Evolutionary conservation across 2,113 vertebrate species (phyloP), one percentile per base, ranked within the genome.

Genomic region (Marcusenius ussheri): DNA sequence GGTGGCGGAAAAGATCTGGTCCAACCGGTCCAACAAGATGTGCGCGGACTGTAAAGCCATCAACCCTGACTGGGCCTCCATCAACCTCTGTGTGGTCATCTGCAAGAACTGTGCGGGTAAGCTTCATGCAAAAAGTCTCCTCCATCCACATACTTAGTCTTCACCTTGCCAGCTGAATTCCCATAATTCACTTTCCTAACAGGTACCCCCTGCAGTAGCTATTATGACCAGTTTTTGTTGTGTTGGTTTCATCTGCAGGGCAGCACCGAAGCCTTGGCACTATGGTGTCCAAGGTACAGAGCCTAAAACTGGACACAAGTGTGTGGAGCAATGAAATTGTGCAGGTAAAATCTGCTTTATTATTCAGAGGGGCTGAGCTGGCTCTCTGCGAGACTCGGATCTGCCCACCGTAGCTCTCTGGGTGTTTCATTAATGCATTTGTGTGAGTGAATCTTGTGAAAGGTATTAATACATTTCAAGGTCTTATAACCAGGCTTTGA

Each of bases 1-100:
- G 94, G 98, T 99, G 92, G 98, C 97, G 0, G 98, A 99, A 94
- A 99, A 99, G 95, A 98, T 99, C 95, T 99, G 98, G 98, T 99
- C 98, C 91, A 99, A 99, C 95, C 96, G 97, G 89, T 97, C 97
- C 88, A 99, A 99, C 94, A 96, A 96, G 91, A 93, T 92, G 19
- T 99, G 98, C 31, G 98, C 98, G 0, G 98, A 99, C 94, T 99
- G 98, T 90, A 95, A 96, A 91, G 96, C 98, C 89, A 95, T 92
- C 51, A 98, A 95, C 91, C 98, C 98, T 0, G 98, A 99, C 95
- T 99, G 98, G 98, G 98, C 98, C 0, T 98, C 98, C 90, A 97
- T 99, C 95, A 99, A 99, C 95, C 95, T 99, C 90, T 98, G 98
- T 0, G 98, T 99, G 90, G 97, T 99, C 92, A 99, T 99, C 96